A percentile compares a stretch with the other conserved stretches of the same genome.
Conservation (phyloP, 2,888 invertebrate species). For the Ceratothoa steindachneri region DNA sequence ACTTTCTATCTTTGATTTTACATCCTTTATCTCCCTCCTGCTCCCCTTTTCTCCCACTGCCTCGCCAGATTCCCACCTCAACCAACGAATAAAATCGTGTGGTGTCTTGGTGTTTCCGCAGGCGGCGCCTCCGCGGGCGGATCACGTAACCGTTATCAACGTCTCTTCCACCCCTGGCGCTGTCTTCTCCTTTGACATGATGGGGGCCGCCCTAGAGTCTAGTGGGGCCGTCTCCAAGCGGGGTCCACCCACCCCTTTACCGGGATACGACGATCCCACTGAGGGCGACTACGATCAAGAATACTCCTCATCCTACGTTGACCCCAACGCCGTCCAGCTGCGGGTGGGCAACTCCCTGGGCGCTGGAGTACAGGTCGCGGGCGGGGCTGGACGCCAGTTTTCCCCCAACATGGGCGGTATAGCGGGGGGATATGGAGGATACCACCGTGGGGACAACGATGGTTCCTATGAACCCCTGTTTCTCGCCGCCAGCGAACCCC, state of each 20-base stretch:
- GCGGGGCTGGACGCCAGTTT: background rate
- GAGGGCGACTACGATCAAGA: background rate
- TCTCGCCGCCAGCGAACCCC: slow-evolving; percentile 22
- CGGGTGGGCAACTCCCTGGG: slow-evolving; percentile 38
- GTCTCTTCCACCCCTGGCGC: slow-evolving; percentile 29
- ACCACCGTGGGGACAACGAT: slow-evolving; percentile 8
- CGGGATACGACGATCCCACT: slow-evolving; percentile 26
- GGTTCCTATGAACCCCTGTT: slow-evolving; percentile 39
- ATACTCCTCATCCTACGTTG: background rate
- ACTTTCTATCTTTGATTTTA: too few species aligned
- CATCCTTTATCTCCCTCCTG: too few species aligned
- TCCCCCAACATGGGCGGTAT: background rate
- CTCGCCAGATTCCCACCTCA: too few species aligned
- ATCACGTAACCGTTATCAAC: slow-evolving; percentile 44
- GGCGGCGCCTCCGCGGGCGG: slow-evolving; percentile 13
- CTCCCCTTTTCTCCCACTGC: too few species aligned
- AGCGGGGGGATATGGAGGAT: background rate
- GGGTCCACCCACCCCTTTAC: slow-evolving; percentile 4
- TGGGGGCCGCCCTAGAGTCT: slow-evolving; percentile 24
- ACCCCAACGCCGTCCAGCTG: slow-evolving; percentile 30
- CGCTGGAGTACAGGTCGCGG: slow-evolving; percentile 7
- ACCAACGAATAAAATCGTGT: too few species aligned
- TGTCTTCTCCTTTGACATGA: slow-evolving; percentile 32
- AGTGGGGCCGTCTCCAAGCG: slow-evolving; percentile 35
- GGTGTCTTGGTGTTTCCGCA: too few species aligned